Evolutionary conservation across 2,113 vertebrate genomes (phyloP), one percentile per base, ranked within the genome.

Genomic region (Motacilla alba): DNA sequence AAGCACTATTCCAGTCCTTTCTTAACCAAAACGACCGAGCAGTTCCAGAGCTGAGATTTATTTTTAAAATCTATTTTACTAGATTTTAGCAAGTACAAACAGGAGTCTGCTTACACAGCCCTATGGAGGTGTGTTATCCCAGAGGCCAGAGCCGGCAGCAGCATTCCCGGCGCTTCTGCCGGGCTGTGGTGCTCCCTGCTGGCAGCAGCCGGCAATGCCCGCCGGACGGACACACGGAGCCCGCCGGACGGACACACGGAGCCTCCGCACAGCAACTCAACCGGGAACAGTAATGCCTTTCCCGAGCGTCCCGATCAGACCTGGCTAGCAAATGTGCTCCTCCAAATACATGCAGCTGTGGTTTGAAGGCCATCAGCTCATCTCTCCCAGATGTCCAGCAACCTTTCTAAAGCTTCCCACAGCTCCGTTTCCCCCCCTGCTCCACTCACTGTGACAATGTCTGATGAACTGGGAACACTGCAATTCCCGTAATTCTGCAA

Each of bases 161-260:
- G 35, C 35, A 17, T 15, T 43, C n/a, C 72, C 59, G 24, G 30
- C n/a, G 47, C 23, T 14, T 7, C 58, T 62, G n/a, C 11, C 41
- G n/a, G 47, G 43, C 84, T 82, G 39, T 70, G 47, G 60, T 41
- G 92, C 86, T 90, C 81, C 37, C 95, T 96, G 74, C 84, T 31
- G 94, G 82, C 28, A 67, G 55, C 37, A 56, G 15, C n/a, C 21
- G 26, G 53, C 68, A n/a, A 5, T n/a, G 31, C 41, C 30, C 30
- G 35, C 35, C 5, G 20, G 46, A 46, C 22, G 20, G 31, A 22
- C 55, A 20, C 56, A 24, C 56, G 15, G 33, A n/a, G 9, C 52
- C 31, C 24, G 15, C 26, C 26, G 9, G 27, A 17, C 27, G 3
- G 52, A 20, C 53, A 20, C 22, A 7, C 56, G 22, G 55, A 56